Evolutionary conservation across 2,888 invertebrate genomes (phyloP).

Genomic region (Danaus chrysippus): DNA sequence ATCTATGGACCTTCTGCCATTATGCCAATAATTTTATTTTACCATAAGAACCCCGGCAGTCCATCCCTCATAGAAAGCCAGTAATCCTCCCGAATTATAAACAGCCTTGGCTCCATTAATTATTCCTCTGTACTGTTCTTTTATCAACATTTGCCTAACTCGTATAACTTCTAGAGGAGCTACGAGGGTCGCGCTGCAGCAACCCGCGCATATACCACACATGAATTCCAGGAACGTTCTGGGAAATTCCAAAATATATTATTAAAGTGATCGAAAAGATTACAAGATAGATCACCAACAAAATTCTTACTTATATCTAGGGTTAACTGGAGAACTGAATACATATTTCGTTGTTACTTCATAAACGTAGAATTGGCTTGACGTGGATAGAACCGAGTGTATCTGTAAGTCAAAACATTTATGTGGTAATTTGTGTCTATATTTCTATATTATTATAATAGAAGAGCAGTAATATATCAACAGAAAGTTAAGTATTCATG

Average conservation of each 20-base stretch:
- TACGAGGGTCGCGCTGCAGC: conserved; percentile 47
- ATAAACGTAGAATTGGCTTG: conserved; percentile 59
- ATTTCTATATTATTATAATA: no score
- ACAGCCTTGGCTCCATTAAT: conserved; percentile 52
- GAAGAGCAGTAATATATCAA: no score
- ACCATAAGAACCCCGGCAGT: conserved; percentile 60
- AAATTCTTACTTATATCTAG: conserved; percentile 41
- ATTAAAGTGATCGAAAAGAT: not conserved
- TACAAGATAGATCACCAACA: not conserved
- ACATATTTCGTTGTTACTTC: conserved; percentile 47
- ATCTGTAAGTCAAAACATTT: conserved; percentile 42
- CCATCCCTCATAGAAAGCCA: conserved; percentile 63
- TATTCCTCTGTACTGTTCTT: conserved; percentile 56
- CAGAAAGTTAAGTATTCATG: no score
- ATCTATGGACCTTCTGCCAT: no score
- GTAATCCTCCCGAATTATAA: conserved; percentile 54
- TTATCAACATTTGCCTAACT: conserved; percentile 61
- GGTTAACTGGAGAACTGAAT: conserved; percentile 27
- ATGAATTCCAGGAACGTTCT: conserved; percentile 43
- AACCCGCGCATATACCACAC: conserved; percentile 56
- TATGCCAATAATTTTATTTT: conserved; percentile 4
- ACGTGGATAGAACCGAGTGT: conserved; percentile 53
- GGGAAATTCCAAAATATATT: conserved; percentile 4
- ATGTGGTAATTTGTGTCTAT: no score
- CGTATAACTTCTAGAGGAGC: conserved; percentile 64